Conservation (phyloP, 2,797 vertebrate species). For the Betta splendens region DNA sequence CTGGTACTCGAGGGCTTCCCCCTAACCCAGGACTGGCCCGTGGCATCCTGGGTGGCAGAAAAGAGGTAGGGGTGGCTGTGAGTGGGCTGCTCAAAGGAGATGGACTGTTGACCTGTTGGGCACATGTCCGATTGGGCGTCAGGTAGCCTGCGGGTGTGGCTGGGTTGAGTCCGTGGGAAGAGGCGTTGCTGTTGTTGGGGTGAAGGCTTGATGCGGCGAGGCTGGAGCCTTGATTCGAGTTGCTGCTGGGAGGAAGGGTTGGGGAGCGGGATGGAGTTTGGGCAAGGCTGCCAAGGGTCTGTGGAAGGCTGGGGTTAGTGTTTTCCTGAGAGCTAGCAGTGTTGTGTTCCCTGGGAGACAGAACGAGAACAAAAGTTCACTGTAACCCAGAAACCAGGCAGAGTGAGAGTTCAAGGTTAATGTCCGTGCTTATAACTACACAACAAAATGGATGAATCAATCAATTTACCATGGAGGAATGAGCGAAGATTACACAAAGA, state of each 20-base stretch:
- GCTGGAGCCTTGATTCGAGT: constrained; percentile 81
- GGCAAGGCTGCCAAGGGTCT: constrained; percentile 81
- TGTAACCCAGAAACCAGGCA: neutral
- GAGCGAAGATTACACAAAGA: too few relatives aligned
- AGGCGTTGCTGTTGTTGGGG: constrained; percentile 82
- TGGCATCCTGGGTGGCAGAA: constrained; percentile 90
- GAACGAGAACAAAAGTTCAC: neutral
- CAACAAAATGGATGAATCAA: too few relatives aligned
- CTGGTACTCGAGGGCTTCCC: constrained; percentile 84
- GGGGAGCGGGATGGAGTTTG: constrained; percentile 84
- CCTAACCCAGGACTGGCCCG: constrained; percentile 87
- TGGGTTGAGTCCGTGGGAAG: constrained; percentile 66
- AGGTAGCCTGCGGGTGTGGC: constrained; percentile 78
- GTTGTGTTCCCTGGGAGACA: constrained; percentile 88
- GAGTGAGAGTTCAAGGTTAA: too few relatives aligned
- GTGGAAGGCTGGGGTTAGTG: constrained; percentile 88
- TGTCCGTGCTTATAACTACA: too few relatives aligned
- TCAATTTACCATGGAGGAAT: too few relatives aligned
- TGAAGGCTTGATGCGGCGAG: constrained; percentile 75
- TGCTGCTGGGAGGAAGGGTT: constrained; percentile 80
- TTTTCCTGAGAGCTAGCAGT: constrained; percentile 95
- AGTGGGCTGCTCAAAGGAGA: constrained; percentile 88
- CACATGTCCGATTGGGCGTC: constrained; percentile 85
- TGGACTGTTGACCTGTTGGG: constrained; percentile 81
- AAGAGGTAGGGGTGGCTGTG: constrained; percentile 88